A percentile compares a stretch with the other conserved stretches of the same genome.
These are phyloP conservation scores for Xylophagus ater DNA, from an alignment of 2,888 invertebrate species.

Conservation along the genomic window DNA sequence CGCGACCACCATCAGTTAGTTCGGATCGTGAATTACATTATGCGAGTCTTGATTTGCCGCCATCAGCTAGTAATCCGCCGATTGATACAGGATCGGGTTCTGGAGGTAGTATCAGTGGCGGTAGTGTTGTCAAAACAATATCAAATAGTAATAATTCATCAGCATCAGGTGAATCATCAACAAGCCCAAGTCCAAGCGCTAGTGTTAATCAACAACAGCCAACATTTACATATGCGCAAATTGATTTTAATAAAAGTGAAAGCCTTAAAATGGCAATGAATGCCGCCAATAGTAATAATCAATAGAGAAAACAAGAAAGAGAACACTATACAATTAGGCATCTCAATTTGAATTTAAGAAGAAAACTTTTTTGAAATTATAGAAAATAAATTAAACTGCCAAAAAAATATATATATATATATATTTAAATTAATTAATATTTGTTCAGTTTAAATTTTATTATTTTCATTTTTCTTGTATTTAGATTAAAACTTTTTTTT, in stretches of 20 bases:
- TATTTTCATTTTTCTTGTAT: too few relatives aligned
- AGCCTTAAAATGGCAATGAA: slow-evolving; percentile 30
- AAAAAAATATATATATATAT: too few relatives aligned
- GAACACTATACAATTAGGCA: too few relatives aligned
- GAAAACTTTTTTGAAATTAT: too few relatives aligned
- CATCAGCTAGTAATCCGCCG: slow-evolving; percentile 22
- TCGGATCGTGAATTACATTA: slow-evolving; percentile 48
- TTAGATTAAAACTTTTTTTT: too few relatives aligned
- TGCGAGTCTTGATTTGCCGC: slow-evolving; percentile 51
- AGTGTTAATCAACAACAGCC: slow-evolving; percentile 29
- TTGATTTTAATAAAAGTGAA: slow-evolving; percentile 63
- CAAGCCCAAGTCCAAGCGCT: slow-evolving; percentile 27
- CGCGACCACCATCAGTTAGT: slow-evolving; percentile 31
- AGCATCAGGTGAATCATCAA: slow-evolving; percentile 25
- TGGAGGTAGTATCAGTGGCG: slow-evolving; percentile 23
- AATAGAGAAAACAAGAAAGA: too few relatives aligned
- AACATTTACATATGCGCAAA: slow-evolving; percentile 62
- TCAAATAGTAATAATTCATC: slow-evolving; percentile 23
- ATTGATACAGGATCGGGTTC: neutral
- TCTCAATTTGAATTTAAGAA: too few relatives aligned
- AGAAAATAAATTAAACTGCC: too few relatives aligned
- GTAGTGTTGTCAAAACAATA: slow-evolving; percentile 20
- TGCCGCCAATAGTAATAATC: slow-evolving; percentile 15
- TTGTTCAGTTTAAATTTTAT: too few relatives aligned
- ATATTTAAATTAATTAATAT: too few relatives aligned